Evolutionary conservation across 2,797 vertebrate genomes (phyloP).

Genomic region (Cynopterus sphinx): DNA sequence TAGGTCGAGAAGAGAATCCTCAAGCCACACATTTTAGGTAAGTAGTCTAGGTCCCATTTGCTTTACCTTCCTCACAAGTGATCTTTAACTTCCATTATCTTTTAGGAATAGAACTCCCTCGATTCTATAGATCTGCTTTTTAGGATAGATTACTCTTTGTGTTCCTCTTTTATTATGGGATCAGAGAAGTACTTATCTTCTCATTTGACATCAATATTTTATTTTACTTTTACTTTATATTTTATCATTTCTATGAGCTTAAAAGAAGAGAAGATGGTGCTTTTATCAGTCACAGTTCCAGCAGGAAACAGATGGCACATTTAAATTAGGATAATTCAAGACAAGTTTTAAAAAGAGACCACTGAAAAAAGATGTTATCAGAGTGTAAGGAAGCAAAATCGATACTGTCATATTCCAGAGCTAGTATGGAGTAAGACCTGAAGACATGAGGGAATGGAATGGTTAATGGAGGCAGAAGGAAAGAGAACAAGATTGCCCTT

Average conservation of each 20-base stretch:
- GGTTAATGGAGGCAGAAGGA: neutral
- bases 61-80: neutral
- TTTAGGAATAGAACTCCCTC: neutral
- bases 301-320: conserved; percentile 54
- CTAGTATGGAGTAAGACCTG: neutral
- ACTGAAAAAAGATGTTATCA: conserved; percentile 44
- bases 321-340: conserved; percentile 61
- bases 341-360: conserved; percentile 62
- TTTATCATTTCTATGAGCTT: neutral
- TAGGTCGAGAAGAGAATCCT: neutral
- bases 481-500: neutral
- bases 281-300: conserved; percentile 34
- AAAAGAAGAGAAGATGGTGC: conserved; percentile 25
- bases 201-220: neutral
- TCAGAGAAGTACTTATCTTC: neutral
- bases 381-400: conserved; percentile 30
- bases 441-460: neutral
- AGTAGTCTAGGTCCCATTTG: neutral
- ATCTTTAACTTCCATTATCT: neutral
- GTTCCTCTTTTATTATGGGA: neutral
- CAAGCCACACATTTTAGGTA: neutral
- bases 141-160: neutral
- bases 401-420: neutral
- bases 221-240: conserved; percentile 30
- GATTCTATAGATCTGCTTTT: neutral